These are phyloP conservation scores for Pica pica DNA, from an alignment of 2,113 vertebrate genomes.

Conservation along the genomic window DNA sequence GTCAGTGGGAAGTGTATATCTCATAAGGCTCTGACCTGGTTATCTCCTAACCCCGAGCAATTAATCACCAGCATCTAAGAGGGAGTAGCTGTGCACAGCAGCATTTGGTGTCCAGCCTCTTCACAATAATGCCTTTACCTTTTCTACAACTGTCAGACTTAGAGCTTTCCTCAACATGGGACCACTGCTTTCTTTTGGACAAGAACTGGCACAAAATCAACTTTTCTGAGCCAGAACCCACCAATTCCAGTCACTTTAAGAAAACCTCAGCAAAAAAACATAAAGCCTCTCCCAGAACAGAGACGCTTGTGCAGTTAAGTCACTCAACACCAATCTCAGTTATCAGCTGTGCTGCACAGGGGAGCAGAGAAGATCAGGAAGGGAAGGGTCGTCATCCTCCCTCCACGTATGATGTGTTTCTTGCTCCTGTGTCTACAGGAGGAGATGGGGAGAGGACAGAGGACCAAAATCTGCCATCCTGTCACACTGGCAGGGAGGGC, in stretches of 20 bases:
- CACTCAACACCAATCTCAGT: not conserved
- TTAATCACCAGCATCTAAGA: slow-evolving; percentile 21
- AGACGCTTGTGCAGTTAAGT: not conserved
- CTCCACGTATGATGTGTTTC: not conserved
- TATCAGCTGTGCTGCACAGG: fast-evolving
- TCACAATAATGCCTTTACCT: not conserved
- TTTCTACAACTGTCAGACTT: not conserved
- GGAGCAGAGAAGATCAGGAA: not conserved
- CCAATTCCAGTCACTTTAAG: not conserved
- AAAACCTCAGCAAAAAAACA: not conserved
- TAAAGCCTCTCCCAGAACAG: not conserved
- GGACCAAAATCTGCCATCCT: not conserved
- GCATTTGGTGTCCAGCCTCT: not conserved
- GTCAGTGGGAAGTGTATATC: not conserved
- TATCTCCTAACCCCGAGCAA: slow-evolving; percentile 8
- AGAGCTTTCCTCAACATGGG: fast-evolving
- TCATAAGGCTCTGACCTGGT: slow-evolving; percentile 16
- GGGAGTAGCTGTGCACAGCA: not conserved
- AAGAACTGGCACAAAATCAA: not conserved
- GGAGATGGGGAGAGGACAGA: not conserved
- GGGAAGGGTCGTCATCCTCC: not conserved
- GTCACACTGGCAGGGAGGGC: fast-evolving
- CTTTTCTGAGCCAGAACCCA: not conserved
- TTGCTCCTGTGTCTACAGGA: not conserved
- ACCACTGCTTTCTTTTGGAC: not conserved